A percentile compares a stretch with the other conserved stretches of the same genome.
Conservation (phyloP, 2,797 vertebrate genomes). For the Alcedo atthis region DNA sequence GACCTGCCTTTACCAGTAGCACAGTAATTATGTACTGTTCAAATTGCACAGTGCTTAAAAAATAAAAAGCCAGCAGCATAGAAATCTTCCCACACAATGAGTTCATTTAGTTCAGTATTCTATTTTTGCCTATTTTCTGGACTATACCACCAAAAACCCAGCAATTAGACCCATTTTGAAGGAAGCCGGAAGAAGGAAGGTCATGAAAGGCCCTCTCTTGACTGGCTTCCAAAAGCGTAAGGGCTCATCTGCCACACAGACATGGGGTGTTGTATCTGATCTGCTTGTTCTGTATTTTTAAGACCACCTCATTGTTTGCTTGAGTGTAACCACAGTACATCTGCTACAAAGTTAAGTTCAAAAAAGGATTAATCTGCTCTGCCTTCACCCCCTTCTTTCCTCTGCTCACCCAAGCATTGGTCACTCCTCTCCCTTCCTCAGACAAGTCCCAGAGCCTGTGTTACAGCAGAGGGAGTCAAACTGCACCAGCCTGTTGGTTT, state of each 20-base stretch:
- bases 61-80: not conserved
- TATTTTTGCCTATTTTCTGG: slow-evolving; percentile 56
- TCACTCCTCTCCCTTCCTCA: not conserved
- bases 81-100: slow-evolving; percentile 30
- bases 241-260: slow-evolving; percentile 43
- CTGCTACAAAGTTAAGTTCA: not conserved
- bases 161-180: slow-evolving; percentile 15
- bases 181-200: not conserved
- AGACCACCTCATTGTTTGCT: slow-evolving; percentile 16
- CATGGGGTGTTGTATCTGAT: slow-evolving; percentile 3
- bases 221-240: slow-evolving; percentile 16
- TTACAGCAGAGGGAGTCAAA: not conserved
- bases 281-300: slow-evolving; percentile 18
- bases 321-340: slow-evolving; percentile 23
- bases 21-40: slow-evolving; percentile 25
- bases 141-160: not conserved
- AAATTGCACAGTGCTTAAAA: slow-evolving; percentile 12
- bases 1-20: slow-evolving; percentile 2
- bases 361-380: not conserved
- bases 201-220: slow-evolving; percentile 19
- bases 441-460: not conserved
- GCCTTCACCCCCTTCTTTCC: not conserved
- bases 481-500: not conserved
- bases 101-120: slow-evolving; percentile 44
- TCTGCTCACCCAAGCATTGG: not conserved